Conservation (phyloP, 2,113 vertebrate genomes). For the Dicentrarchus labrax region DNA sequence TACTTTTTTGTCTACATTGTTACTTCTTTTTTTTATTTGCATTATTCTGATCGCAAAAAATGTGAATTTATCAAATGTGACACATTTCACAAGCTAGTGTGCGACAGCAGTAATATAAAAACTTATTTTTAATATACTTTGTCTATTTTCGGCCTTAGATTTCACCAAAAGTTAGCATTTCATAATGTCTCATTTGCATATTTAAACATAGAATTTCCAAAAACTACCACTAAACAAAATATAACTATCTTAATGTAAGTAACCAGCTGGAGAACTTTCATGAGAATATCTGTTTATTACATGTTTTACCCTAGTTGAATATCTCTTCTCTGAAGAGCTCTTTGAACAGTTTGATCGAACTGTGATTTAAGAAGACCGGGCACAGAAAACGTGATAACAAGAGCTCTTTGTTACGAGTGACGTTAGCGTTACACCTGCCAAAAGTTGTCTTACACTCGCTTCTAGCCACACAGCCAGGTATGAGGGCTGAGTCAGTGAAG, state of each 20-base stretch:
- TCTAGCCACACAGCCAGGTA: conserved; percentile 13
- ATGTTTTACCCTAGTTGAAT: neutral
- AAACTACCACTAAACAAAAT: too few relatives aligned
- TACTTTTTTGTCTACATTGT: too few relatives aligned
- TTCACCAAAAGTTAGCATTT: too few relatives aligned
- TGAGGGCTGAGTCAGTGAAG: conserved; percentile 2
- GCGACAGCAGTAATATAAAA: neutral
- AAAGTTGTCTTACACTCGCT: conserved; percentile 3
- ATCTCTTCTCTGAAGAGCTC: neutral
- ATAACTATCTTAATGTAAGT: too few relatives aligned
- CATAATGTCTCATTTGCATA: too few relatives aligned
- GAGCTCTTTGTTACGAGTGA: conserved; percentile 20
- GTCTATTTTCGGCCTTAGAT: too few relatives aligned
- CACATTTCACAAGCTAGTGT: neutral
- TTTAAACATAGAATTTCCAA: too few relatives aligned
- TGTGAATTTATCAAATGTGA: neutral
- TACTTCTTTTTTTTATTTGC: too few relatives aligned
- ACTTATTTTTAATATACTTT: too few relatives aligned
- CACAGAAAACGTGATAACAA: conserved; percentile 19
- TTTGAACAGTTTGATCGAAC: conserved; percentile 9
- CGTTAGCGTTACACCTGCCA: conserved; percentile 17
- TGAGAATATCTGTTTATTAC: too few relatives aligned
- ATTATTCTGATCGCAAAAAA: neutral
- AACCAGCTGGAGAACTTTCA: too few relatives aligned
- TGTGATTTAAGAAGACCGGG: conserved; percentile 1